These are phyloP conservation scores for Meloe dianella DNA, from an alignment of 2,888 invertebrate species.

Conservation along the genomic window DNA sequence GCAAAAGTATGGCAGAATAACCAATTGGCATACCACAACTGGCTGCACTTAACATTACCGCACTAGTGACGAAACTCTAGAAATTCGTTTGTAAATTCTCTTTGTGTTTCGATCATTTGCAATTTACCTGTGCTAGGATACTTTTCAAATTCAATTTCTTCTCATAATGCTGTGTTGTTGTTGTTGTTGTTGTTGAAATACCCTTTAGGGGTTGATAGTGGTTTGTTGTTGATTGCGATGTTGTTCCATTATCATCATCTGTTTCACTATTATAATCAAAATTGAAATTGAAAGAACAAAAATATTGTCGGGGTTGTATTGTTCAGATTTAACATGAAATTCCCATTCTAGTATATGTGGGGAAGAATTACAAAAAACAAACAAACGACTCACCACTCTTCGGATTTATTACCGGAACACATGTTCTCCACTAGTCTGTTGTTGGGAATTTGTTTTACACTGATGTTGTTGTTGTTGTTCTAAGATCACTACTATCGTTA, in stretches of 20 bases:
- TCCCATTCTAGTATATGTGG: not conserved
- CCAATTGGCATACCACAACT: constrained; percentile 83
- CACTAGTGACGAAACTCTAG: constrained; percentile 75
- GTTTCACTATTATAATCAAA: constrained; percentile 22
- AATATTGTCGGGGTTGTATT: constrained; percentile 10
- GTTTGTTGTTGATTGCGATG: constrained; percentile 20
- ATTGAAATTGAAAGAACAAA: not conserved
- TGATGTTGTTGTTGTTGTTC: not conserved
- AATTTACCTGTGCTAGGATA: constrained; percentile 43
- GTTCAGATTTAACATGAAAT: constrained; percentile 16
- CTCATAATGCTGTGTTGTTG: constrained; percentile 23
- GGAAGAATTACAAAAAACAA: not conserved
- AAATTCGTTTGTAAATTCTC: not conserved
- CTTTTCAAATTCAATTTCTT: constrained; percentile 33
- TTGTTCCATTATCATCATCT: constrained; percentile 37
- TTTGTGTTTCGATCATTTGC: not conserved
- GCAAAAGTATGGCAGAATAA: constrained; percentile 77
- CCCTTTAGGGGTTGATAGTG: constrained; percentile 37
- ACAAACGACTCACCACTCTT: constrained; percentile 29
- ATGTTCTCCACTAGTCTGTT: constrained; percentile 31
- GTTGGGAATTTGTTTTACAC: constrained; percentile 18
- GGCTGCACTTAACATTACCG: constrained; percentile 73
- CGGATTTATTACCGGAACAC: constrained; percentile 43
- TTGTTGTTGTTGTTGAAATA: too few relatives aligned
- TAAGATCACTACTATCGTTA: constrained; percentile 18